Conservation (phyloP, 2,797 vertebrate species). For the Rhadinocentrus ornatus region DNA sequence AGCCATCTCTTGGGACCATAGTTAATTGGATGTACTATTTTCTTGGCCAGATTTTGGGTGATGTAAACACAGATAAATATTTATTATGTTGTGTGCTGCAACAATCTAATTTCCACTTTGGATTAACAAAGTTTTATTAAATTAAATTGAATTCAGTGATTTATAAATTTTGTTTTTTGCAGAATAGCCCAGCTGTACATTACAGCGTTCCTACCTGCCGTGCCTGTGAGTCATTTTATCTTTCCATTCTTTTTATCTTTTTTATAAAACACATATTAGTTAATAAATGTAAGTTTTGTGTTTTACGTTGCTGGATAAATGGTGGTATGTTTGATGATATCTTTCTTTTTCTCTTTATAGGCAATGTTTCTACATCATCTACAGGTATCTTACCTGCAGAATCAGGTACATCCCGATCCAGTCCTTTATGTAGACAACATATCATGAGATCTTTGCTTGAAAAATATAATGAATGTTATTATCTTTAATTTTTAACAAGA, state of each 20-base stretch:
- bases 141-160: neutral
- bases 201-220: conserved; percentile 88
- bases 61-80: no score
- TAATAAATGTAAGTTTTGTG: neutral
- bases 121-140: neutral
- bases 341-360: conserved; percentile 63
- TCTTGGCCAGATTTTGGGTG: no score
- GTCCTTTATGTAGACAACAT: neutral
- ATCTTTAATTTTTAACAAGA: neutral
- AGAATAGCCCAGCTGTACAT: conserved; percentile 94
- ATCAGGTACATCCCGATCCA: conserved; percentile 79
- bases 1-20: no score
- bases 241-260: neutral
- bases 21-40: no score
- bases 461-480: neutral
- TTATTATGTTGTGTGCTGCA: no score
- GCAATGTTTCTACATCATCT: conserved; percentile 87
- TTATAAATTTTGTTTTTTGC: conserved; percentile 40
- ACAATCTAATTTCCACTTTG: neutral
- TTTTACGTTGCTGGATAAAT: neutral
- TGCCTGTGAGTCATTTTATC: conserved; percentile 68
- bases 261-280: neutral
- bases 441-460: neutral
- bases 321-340: neutral
- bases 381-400: conserved; percentile 88